Percentiles rank a stretch among this genome's conserved stretches.
Evolutionary conservation across 2,888 invertebrate genomes (phyloP).

Genomic region (Pristionchus maxplancki): DNA sequence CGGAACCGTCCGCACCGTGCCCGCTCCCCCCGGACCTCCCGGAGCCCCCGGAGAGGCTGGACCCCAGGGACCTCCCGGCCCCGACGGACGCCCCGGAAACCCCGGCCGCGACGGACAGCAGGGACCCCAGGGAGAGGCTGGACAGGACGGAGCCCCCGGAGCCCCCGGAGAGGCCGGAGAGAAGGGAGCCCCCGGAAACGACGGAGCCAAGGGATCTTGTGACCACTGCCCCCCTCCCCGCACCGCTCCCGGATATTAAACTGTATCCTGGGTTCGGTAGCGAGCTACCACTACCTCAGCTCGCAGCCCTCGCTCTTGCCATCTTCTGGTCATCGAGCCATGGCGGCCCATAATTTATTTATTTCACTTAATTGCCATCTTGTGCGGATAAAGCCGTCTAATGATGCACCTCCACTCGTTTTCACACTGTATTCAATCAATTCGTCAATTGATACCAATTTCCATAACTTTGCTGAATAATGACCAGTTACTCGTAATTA

Average conservation of each 20-base stretch:
- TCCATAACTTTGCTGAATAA: no score
- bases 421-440: not conserved
- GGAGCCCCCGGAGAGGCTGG: slow-evolving; percentile 54
- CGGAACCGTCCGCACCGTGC: slow-evolving; percentile 51
- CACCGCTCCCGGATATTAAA: slow-evolving; percentile 52
- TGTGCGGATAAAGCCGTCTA: not conserved
- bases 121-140: slow-evolving; percentile 49
- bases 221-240: slow-evolving; percentile 53
- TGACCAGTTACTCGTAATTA: no score
- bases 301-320: not conserved
- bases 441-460: no score
- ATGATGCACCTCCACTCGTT: not conserved
- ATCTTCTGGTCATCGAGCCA: slow-evolving; percentile 10
- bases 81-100: slow-evolving; percentile 49
- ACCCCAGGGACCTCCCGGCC: slow-evolving; percentile 54
- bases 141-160: slow-evolving; percentile 60
- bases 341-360: slow-evolving; percentile 23
- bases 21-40: slow-evolving; percentile 51
- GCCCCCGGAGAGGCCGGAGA: slow-evolving; percentile 66
- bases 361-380: not conserved
- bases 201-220: slow-evolving; percentile 53
- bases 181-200: slow-evolving; percentile 65
- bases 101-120: slow-evolving; percentile 45
- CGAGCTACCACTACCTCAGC: not conserved
- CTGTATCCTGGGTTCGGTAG: not conserved